Percentiles rank a stretch among this genome's conserved stretches.
phyloP scores from a whole-genome alignment of 2,113 vertebrate species.

The Alethe diademata region DNA sequence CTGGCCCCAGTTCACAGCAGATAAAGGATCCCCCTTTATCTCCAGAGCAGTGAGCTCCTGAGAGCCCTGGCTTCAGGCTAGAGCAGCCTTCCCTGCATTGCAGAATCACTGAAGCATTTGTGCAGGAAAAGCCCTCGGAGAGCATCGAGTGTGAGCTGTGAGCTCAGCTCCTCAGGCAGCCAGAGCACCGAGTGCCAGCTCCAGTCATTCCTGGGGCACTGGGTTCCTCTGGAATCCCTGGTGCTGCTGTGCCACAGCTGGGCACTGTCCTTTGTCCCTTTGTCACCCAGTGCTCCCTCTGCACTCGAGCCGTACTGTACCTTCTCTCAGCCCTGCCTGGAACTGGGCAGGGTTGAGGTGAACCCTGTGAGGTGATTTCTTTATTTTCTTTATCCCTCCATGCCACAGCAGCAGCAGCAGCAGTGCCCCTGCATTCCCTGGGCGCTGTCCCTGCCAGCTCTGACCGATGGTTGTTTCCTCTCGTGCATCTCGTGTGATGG shows the following conservation, averaged over 20 bases:
- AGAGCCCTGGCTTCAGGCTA: not conserved
- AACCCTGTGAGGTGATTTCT: not conserved
- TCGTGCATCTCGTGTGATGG: not conserved
- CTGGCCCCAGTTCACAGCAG: accelerated
- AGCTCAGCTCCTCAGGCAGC: not conserved
- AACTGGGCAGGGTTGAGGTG: not conserved
- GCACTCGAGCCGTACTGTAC: accelerated
- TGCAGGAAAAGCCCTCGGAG: not conserved
- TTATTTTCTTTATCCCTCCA: not conserved
- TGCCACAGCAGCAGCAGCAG: not conserved
- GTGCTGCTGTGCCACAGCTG: accelerated
- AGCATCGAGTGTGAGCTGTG: not conserved
- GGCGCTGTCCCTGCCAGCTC: not conserved
- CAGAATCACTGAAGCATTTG: not conserved
- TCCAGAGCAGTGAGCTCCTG: accelerated
- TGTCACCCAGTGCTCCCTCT: not conserved
- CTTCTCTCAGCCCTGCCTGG: not conserved
- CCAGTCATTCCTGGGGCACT: accelerated
- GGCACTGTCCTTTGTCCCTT: not conserved
- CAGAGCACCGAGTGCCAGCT: not conserved
- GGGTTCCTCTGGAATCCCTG: not conserved
- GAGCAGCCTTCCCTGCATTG: accelerated
- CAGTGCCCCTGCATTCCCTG: not conserved
- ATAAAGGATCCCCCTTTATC: not conserved
- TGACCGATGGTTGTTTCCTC: not conserved